phyloP scores from a whole-genome alignment of 2,113 vertebrate genomes.

The Collichthys lucidus region DNA sequence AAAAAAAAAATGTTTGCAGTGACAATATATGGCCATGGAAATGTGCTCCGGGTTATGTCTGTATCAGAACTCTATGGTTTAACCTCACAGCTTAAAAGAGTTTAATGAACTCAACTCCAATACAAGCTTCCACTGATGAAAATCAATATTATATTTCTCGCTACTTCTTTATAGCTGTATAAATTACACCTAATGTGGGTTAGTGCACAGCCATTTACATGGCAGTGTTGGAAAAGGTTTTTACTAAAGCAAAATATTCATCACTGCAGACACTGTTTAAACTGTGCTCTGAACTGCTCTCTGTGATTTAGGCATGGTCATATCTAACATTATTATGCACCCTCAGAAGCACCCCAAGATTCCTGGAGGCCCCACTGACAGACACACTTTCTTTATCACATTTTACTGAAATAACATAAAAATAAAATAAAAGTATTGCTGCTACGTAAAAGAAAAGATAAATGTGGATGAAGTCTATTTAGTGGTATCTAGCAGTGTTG shows the following conservation, averaged over 20 bases:
- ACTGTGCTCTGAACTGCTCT: background rate
- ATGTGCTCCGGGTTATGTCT: constrained; percentile 42
- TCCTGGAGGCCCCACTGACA: too few relatives aligned
- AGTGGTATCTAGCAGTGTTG: too few relatives aligned
- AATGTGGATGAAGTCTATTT: too few relatives aligned
- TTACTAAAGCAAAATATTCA: background rate
- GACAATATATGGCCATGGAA: constrained; percentile 20
- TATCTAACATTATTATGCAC: too few relatives aligned
- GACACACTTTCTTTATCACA: too few relatives aligned
- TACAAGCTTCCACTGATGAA: constrained; percentile 40
- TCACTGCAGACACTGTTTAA: background rate
- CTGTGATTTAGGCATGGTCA: background rate
- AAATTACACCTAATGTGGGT: constrained; percentile 54
- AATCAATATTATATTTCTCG: constrained; percentile 64
- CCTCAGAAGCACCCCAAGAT: too few relatives aligned
- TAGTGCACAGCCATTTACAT: constrained; percentile 21
- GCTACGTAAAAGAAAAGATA: too few relatives aligned
- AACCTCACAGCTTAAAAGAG: constrained; percentile 13
- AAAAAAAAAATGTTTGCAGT: constrained; percentile 26
- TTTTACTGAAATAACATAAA: too few relatives aligned
- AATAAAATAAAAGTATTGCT: too few relatives aligned
- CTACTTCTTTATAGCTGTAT: constrained; percentile 50
- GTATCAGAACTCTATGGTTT: constrained; percentile 5
- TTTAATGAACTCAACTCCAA: constrained; percentile 29
- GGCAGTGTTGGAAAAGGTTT: background rate